Evolutionary conservation across 2,797 vertebrate genomes (phyloP).

Genomic region (Poecilia velifera): DNA sequence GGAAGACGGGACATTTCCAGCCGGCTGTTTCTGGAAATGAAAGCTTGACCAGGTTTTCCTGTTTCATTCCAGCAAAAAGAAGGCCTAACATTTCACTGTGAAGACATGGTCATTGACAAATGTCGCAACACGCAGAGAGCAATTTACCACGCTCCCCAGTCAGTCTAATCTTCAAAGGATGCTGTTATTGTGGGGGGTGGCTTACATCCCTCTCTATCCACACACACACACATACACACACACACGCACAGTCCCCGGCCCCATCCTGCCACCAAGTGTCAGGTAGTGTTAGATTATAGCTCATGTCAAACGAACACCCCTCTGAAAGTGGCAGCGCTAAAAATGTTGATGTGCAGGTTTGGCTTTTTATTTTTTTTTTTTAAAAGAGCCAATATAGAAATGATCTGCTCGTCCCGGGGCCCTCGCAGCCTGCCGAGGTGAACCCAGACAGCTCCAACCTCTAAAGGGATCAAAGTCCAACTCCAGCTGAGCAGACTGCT

Average conservation of each 20-base stretch:
- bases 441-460: slow-evolving; percentile 22
- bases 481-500: slow-evolving; percentile 59
- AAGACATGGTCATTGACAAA: slow-evolving; percentile 46
- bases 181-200: slow-evolving; percentile 41
- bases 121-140: slow-evolving; percentile 60
- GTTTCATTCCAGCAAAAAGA: not conserved
- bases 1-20: not conserved
- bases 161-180: slow-evolving; percentile 72
- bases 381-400: not conserved
- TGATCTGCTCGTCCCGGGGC: slow-evolving; percentile 32
- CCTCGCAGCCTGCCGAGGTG: slow-evolving; percentile 23
- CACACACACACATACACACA: not conserved
- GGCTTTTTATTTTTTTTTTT: slow-evolving; percentile 16
- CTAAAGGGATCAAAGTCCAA: slow-evolving; percentile 58
- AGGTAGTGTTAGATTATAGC: slow-evolving; percentile 63
- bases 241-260: slow-evolving; percentile 35
- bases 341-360: slow-evolving; percentile 53
- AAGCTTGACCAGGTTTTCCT: slow-evolving; percentile 7
- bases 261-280: slow-evolving; percentile 48
- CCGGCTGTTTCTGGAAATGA: slow-evolving; percentile 6
- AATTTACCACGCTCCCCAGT: slow-evolving; percentile 65
- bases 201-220: slow-evolving; percentile 32
- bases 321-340: slow-evolving; percentile 23
- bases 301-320: slow-evolving; percentile 32
- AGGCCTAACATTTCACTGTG: slow-evolving; percentile 47